A percentile compares a stretch with the other conserved stretches of the same genome.
phyloP scores from a whole-genome alignment of 2,888 invertebrate genomes.

The Chrysopilus asiliformis region DNA sequence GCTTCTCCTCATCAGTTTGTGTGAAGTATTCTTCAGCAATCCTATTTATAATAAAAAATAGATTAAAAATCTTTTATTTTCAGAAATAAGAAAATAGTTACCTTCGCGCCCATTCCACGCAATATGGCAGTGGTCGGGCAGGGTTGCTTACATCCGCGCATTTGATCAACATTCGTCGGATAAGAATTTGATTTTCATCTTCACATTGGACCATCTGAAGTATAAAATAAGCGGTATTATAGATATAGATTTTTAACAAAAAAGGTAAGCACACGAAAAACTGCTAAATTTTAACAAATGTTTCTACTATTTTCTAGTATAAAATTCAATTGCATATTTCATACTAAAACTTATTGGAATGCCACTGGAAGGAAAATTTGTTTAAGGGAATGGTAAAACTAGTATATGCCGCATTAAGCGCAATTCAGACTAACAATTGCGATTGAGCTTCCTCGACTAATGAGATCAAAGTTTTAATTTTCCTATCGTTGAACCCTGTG shows the following conservation, averaged over 20 bases:
- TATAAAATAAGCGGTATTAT: background rate
- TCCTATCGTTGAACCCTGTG: too few relatives aligned
- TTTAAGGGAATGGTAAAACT: too few relatives aligned
- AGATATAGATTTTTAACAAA: background rate
- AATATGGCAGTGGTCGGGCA: conserved; percentile 67
- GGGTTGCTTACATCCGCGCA: conserved; percentile 98
- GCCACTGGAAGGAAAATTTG: too few relatives aligned
- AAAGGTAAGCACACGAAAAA: background rate
- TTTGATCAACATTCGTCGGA: conserved; percentile 95
- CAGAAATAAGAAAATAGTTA: conserved; percentile 16
- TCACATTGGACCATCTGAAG: conserved; percentile 28
- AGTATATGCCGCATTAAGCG: too few relatives aligned
- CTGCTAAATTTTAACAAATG: background rate
- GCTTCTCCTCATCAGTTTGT: conserved; percentile 95
- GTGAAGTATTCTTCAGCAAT: conserved; percentile 97
- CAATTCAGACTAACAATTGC: too few relatives aligned
- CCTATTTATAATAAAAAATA: conserved; percentile 31
- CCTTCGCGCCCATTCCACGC: conserved; percentile 83
- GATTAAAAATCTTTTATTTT: background rate
- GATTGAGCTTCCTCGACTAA: too few relatives aligned
- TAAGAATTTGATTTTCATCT: conserved; percentile 67
- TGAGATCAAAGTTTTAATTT: too few relatives aligned
- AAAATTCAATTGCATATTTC: too few relatives aligned
- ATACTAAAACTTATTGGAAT: too few relatives aligned
- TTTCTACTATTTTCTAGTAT: too few relatives aligned